phyloP scores from a whole-genome alignment of 2,797 vertebrate species.

The Anisognathus igniventris region DNA sequence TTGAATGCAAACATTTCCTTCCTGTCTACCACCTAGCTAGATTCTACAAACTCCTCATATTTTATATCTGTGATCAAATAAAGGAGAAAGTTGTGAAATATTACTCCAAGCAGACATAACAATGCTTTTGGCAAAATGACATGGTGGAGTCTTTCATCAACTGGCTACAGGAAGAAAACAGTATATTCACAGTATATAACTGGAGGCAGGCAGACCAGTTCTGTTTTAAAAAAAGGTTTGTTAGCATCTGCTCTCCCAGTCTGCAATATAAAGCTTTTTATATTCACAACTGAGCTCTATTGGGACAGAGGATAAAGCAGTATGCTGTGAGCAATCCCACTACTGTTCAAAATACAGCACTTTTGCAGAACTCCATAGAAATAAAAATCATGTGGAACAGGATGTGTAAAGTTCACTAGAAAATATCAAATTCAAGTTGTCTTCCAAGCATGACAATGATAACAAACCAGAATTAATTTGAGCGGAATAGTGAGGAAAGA shows the following conservation, averaged over 20 bases:
- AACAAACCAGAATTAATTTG: background rate
- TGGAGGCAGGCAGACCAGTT: background rate
- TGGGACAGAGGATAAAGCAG: background rate
- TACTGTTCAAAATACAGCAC: background rate
- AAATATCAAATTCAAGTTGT: background rate
- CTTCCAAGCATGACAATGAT: background rate
- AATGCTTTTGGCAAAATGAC: background rate
- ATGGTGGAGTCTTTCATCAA: background rate
- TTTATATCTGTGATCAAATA: slow-evolving; percentile 48
- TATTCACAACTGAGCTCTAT: background rate
- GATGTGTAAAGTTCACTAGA: background rate
- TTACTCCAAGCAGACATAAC: slow-evolving; percentile 33
- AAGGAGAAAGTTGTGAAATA: slow-evolving; percentile 57
- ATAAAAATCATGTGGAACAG: background rate
- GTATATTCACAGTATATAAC: background rate
- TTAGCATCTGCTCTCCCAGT: background rate
- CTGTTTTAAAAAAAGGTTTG: background rate
- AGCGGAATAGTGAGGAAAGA: background rate
- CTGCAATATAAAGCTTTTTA: background rate
- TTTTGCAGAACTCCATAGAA: background rate
- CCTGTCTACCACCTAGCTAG: background rate
- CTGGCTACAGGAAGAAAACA: background rate
- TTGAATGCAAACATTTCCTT: slow-evolving; percentile 28
- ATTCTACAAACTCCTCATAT: background rate
- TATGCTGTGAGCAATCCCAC: background rate